Evolutionary conservation across 2,888 invertebrate species (phyloP).

Genomic region (Trachelus stipa): DNA sequence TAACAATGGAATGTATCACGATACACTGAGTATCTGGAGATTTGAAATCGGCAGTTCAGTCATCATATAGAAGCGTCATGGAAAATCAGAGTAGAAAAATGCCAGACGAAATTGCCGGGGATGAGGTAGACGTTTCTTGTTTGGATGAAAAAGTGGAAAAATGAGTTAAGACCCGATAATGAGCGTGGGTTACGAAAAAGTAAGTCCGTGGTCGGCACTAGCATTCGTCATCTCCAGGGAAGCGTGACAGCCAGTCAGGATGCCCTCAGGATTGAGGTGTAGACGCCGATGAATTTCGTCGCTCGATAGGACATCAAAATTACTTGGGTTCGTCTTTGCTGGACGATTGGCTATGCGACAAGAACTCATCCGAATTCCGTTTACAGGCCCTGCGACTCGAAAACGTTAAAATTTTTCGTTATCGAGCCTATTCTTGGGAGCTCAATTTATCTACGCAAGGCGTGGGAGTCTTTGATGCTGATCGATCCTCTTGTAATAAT

Average conservation of each 20-base stretch:
- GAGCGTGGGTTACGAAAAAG: slow-evolving; percentile 17
- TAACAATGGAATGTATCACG: background rate
- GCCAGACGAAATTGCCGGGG: background rate
- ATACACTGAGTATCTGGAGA: background rate
- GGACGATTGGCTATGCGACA: background rate
- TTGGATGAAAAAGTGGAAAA: background rate
- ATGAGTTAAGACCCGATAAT: slow-evolving; percentile 6
- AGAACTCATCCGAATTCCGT: background rate
- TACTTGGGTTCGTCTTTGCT: background rate
- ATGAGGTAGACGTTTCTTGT: background rate
- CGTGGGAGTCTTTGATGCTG: background rate
- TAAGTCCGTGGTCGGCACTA: slow-evolving; percentile 14
- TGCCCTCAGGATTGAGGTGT: background rate
- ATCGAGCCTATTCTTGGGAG: background rate
- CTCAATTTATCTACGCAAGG: background rate
- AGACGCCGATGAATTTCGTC: background rate
- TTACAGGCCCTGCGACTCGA: background rate
- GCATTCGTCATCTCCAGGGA: slow-evolving; percentile 24
- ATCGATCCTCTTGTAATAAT: background rate
- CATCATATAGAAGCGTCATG: background rate
- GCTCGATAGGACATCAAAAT: background rate
- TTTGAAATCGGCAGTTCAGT: background rate
- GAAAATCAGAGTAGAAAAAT: background rate
- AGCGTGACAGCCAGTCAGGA: slow-evolving; percentile 14
- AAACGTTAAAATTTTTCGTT: background rate